These are phyloP conservation scores for Seriola aureovittata DNA, from an alignment of 2,113 vertebrate species.

Conservation along the genomic window DNA sequence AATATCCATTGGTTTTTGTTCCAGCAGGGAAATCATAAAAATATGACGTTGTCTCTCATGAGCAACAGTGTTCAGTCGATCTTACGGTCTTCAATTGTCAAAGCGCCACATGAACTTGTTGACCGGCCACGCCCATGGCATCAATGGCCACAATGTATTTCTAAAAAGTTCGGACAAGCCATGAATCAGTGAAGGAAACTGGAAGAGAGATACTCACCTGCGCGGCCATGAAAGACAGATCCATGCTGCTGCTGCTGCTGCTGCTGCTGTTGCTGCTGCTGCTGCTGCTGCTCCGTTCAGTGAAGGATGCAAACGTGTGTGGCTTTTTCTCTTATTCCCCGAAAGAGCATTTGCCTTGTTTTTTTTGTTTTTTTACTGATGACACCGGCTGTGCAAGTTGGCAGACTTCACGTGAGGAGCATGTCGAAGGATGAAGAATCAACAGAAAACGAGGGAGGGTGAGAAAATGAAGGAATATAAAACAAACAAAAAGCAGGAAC, in stretches of 20 bases:
- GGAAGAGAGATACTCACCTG: constrained; percentile 86
- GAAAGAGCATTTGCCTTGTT: constrained; percentile 61
- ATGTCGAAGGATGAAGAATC: constrained; percentile 38
- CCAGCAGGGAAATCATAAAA: background rate
- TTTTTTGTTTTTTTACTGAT: background rate
- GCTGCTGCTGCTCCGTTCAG: constrained; percentile 82
- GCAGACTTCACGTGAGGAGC: constrained; percentile 61
- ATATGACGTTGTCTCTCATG: background rate
- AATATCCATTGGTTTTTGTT: background rate
- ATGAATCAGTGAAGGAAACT: background rate
- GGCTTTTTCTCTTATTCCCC: constrained; percentile 52
- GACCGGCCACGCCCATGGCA: constrained; percentile 67
- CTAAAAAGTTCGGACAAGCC: constrained; percentile 47
- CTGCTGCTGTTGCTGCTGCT: constrained; percentile 79
- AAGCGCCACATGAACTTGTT: constrained; percentile 47
- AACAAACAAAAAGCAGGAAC: background rate
- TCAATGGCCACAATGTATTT: background rate
- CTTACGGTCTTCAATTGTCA: background rate
- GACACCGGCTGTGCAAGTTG: constrained; percentile 37
- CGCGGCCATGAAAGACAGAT: constrained; percentile 96
- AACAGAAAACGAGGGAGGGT: constrained; percentile 1
- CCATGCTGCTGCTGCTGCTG: constrained; percentile 86
- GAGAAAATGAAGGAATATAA: constrained; percentile 17
- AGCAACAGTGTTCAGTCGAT: background rate
- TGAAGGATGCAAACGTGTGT: constrained; percentile 47